phyloP scores from a whole-genome alignment of 2,797 vertebrate genomes.

The Typhlichthys subterraneus region DNA sequence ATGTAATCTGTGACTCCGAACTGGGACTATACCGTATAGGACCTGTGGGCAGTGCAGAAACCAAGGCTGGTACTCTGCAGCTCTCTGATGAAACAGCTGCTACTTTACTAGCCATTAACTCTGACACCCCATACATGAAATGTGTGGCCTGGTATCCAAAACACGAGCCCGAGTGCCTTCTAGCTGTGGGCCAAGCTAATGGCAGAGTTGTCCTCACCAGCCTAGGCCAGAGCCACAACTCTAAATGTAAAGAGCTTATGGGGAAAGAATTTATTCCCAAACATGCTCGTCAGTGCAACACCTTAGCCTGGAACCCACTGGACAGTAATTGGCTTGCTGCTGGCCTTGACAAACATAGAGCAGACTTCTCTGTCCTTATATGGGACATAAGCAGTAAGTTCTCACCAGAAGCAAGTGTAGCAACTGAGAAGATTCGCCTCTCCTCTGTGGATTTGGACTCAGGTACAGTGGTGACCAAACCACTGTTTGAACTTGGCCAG shows the following conservation, averaged over 20 bases:
- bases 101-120: constrained; percentile 93
- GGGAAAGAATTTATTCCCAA: constrained; percentile 98
- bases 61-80: constrained; percentile 87
- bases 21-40: constrained; percentile 94
- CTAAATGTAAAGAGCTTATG: constrained; percentile 90
- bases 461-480: constrained; percentile 90
- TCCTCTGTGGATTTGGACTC: constrained; percentile 86
- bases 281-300: constrained; percentile 95
- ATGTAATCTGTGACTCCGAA: constrained; percentile 96
- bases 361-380: constrained; percentile 95
- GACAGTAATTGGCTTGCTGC: constrained; percentile 95
- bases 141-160: constrained; percentile 98
- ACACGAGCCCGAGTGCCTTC: constrained; percentile 93
- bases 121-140: constrained; percentile 98
- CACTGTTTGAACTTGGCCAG: constrained; percentile 93
- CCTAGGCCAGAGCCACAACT: constrained; percentile 93
- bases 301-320: constrained; percentile 93
- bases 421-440: constrained; percentile 89
- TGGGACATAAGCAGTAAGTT: constrained; percentile 98
- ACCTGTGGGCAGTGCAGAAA: constrained; percentile 82
- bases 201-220: constrained; percentile 95
- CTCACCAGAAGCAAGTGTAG: constrained; percentile 82
- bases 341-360: constrained; percentile 94
- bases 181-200: constrained; percentile 96
- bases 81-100: constrained; percentile 92